Percentiles rank a stretch among this genome's conserved stretches.
These are phyloP conservation scores for Caerostris darwini DNA, from an alignment of 1,140 invertebrate species.

Conservation along the genomic window DNA sequence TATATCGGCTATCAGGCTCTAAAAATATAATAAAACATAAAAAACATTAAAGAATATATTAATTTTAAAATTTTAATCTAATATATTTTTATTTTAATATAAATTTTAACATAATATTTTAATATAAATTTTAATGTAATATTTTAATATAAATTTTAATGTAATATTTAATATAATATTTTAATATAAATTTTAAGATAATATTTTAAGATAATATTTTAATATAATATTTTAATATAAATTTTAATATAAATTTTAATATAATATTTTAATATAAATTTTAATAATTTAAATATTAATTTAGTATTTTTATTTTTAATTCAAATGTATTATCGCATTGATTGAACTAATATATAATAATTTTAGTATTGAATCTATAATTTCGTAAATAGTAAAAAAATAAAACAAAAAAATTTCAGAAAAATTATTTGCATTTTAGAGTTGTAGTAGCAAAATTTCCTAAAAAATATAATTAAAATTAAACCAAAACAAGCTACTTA, in stretches of 20 bases:
- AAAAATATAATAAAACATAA: too few species aligned
- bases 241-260: neutral
- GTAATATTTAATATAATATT: neutral
- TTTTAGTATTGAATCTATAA: too few species aligned
- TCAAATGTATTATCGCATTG: neutral
- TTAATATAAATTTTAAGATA: neutral
- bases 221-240: neutral
- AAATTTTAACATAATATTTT: neutral
- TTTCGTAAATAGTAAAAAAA: too few species aligned
- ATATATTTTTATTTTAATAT: neutral
- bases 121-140: neutral
- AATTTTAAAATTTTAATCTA: neutral
- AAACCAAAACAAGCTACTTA: too few species aligned
- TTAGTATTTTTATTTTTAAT: neutral
- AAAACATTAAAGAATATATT: too few species aligned
- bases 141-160: neutral
- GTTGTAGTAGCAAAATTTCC: too few species aligned
- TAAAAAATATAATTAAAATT: too few species aligned
- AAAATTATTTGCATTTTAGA: too few species aligned
- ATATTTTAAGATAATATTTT: neutral
- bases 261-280: neutral
- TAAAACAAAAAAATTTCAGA: too few species aligned
- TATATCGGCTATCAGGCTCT: too few species aligned
- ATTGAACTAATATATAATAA: neutral
- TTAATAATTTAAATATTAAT: neutral